Evolutionary conservation across 2,113 vertebrate species (phyloP), one percentile per base, ranked within the genome.

Genomic region (Desmodus rotundus): DNA sequence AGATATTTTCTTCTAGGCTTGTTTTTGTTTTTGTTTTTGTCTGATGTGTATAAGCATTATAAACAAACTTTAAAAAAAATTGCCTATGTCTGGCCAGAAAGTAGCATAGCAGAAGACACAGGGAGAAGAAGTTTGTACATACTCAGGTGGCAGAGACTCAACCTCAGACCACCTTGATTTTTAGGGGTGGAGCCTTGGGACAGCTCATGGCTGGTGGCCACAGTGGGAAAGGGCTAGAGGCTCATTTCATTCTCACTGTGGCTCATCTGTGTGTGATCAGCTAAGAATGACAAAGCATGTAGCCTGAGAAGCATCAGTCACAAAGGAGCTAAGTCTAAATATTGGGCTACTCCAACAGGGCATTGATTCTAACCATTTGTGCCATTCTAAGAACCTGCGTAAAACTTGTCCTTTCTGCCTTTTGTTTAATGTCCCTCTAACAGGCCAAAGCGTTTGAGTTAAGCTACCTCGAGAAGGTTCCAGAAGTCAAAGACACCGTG

Each of bases 391-490:
- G 45, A 77, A 36, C 54, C 65, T 43, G 17, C 0, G 0, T 86
- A 26, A 81, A 89, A 15, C 31, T 61, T 85, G 28, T 38, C 50
- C 68, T 87, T 47, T 38, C 67, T 24, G 14, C 47, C 73, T 89
- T 80, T 43, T 89, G 7, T 86, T 73, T 93, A 41, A 92, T 43
- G 91, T 92, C 68, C 38, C 94, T 58, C 95, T 15, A 97, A 63
- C 65, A 99, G 99, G 99, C 99, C 90, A 99, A 99, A 99, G 99
- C 99, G 70, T 99, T 99, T 98, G 99, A 99, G 98, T 98, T 99
- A 98, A 99, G 98, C 98, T 99, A 99, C 98, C 99, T 99, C 98
- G 99, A 99, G 98, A 99, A 99, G 98, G 99, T 99, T 98, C 99
- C 99, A 50, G 99, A 99, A 98, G 99, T 99, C 85, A 99, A 99